Percentiles rank a stretch among this genome's conserved stretches.
Conservation (phyloP, 2,888 invertebrate species). For the Aleiodes leptofemur region DNA sequence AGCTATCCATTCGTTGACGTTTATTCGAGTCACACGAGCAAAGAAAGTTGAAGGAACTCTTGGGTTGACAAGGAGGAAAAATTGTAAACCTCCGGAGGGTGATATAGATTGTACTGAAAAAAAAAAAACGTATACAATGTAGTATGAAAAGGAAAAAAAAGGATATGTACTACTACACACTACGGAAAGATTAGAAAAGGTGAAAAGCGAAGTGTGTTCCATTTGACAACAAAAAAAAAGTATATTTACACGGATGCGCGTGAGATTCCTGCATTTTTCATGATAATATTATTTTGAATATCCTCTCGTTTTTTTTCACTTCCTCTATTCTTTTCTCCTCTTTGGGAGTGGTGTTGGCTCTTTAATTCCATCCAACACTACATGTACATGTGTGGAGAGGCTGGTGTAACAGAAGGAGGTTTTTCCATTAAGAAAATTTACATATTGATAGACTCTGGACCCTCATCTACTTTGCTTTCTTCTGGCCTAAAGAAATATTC, state of each 20-base stretch:
- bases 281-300: too few relatives aligned
- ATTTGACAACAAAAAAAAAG: neutral
- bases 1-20: slow-evolving; percentile 52
- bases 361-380: slow-evolving; percentile 23
- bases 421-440: slow-evolving; percentile 69
- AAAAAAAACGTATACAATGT: slow-evolving; percentile 6
- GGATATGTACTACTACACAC: neutral
- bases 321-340: slow-evolving; percentile 32
- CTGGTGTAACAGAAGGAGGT: slow-evolving; percentile 55
- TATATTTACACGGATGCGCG: too few relatives aligned
- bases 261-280: neutral
- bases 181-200: slow-evolving; percentile 42
- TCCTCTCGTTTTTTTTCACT: slow-evolving; percentile 31
- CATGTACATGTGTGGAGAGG: slow-evolving; percentile 36
- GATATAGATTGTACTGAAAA: slow-evolving; percentile 1
- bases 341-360: neutral
- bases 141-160: too few relatives aligned
- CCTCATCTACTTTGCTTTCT: slow-evolving; percentile 34
- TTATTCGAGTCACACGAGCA: slow-evolving; percentile 55
- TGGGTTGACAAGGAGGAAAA: slow-evolving; percentile 13
- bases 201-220: neutral
- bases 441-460: slow-evolving; percentile 66
- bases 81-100: slow-evolving; percentile 34
- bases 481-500: slow-evolving; percentile 22
- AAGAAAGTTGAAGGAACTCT: slow-evolving; percentile 45